Conservation (phyloP, 1,140 invertebrate species). For the Drosophila hydei region DNA sequence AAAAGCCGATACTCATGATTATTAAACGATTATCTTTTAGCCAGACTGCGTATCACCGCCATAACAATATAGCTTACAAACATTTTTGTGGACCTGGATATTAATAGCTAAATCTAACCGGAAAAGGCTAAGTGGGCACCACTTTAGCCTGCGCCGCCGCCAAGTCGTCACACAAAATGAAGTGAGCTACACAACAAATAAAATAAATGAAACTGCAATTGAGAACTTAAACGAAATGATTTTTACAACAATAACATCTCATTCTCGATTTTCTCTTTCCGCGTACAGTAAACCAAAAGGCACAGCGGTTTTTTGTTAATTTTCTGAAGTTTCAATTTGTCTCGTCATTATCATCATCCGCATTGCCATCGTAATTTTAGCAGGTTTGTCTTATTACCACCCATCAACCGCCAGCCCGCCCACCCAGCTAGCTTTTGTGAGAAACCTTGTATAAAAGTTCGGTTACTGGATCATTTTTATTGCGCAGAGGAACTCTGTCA, state of each 20-base stretch:
- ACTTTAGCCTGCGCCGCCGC: constrained; percentile 52
- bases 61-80: constrained; percentile 16
- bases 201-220: constrained; percentile 8
- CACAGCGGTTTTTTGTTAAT: constrained; percentile 66
- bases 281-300: constrained; percentile 56
- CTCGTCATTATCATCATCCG: constrained; percentile 41
- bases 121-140: constrained; percentile 67
- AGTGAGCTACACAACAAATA: constrained; percentile 49
- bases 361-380: constrained; percentile 30
- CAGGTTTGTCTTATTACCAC: constrained; percentile 12
- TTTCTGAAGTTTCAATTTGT: constrained; percentile 64
- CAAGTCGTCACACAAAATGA: constrained; percentile 69
- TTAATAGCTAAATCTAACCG: constrained; percentile 39
- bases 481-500: constrained; percentile 12
- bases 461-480: constrained; percentile 24
- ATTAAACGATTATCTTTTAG: constrained; percentile 5
- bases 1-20: background rate
- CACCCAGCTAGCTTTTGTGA: constrained; percentile 13
- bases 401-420: constrained; percentile 17
- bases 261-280: constrained; percentile 1
- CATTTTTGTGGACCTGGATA: constrained; percentile 28
- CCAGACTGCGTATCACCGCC: constrained; percentile 18
- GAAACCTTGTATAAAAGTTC: constrained; percentile 16
- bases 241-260: constrained; percentile 21
- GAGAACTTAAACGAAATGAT: background rate